Evolutionary conservation across 2,797 vertebrate genomes (phyloP).

Genomic region (Syngnathus acus): DNA sequence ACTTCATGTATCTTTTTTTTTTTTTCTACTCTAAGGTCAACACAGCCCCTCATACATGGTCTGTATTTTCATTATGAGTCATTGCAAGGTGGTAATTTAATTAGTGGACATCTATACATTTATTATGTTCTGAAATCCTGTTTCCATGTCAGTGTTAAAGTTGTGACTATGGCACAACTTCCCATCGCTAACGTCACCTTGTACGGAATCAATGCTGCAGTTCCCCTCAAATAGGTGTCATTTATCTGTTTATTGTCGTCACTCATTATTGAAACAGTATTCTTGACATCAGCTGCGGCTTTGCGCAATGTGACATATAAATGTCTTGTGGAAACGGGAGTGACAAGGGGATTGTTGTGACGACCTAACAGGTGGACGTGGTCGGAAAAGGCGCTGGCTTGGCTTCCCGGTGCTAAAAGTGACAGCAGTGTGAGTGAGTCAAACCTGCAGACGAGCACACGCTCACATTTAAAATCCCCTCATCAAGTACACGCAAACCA

Average conservation of each 20-base stretch:
- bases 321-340: conserved; percentile 20
- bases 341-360: conserved; percentile 36
- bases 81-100: not conserved
- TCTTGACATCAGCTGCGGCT: conserved; percentile 13
- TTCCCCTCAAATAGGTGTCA: not conserved
- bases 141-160: not conserved
- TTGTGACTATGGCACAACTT: not conserved
- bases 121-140: not conserved
- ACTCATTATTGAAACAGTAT: conserved; percentile 3
- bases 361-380: conserved; percentile 31
- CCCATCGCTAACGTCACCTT: not conserved
- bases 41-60: not conserved
- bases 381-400: conserved; percentile 24
- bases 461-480: not conserved
- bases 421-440: conserved; percentile 28
- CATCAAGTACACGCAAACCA: not conserved
- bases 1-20: not conserved
- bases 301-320: conserved; percentile 17
- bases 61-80: not conserved
- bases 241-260: not conserved
- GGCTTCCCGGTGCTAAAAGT: conserved; percentile 41
- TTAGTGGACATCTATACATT: no score
- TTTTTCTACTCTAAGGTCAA: not conserved
- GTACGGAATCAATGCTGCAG: not conserved
- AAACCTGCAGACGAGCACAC: not conserved